Evolutionary conservation across 2,797 vertebrate species (phyloP).

Genomic region (Xyrichtys novacula): DNA sequence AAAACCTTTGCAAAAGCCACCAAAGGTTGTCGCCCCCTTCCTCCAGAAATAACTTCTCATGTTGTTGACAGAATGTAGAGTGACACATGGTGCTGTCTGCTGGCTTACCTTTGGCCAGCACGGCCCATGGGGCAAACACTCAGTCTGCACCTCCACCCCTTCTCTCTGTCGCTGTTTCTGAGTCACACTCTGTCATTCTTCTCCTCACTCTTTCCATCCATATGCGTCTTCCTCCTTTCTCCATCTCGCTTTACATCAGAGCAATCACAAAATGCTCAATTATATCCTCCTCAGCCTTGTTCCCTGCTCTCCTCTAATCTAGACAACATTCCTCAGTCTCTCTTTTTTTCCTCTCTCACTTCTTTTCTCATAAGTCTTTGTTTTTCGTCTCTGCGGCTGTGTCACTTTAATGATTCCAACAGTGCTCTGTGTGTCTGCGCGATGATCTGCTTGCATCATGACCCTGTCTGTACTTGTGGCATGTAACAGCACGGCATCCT

Average conservation of each 20-base stretch:
- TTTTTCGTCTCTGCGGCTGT: neutral
- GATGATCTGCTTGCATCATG: conserved; percentile 42
- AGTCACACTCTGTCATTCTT: conserved; percentile 49
- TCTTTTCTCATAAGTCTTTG: conserved; percentile 11
- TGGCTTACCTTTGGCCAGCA: conserved; percentile 58
- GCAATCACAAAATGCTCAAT: conserved; percentile 5
- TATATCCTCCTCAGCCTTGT: conserved; percentile 1
- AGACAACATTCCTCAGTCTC: neutral
- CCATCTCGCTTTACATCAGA: conserved; percentile 39
- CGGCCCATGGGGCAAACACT: conserved; percentile 59
- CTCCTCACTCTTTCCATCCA: conserved; percentile 29
- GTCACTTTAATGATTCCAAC: conserved; percentile 26
- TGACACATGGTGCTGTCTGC: conserved; percentile 66
- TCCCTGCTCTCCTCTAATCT: conserved; percentile 7
- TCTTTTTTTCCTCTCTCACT: conserved; percentile 8
- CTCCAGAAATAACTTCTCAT: conserved; percentile 58
- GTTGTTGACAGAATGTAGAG: conserved; percentile 63
- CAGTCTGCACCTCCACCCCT: conserved; percentile 54
- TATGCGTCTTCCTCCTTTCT: conserved; percentile 26
- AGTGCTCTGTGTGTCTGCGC: conserved; percentile 23
- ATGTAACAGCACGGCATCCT: conserved; percentile 2
- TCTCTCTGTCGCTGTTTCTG: conserved; percentile 48
- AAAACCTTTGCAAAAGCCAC: conserved; percentile 1
- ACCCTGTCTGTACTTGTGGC: conserved; percentile 25
- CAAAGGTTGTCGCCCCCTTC: conserved; percentile 26